Percentiles rank a stretch among this genome's conserved stretches.
phyloP scores from a whole-genome alignment of 1,140 invertebrate genomes.

The Teleopsis dalmanni region DNA sequence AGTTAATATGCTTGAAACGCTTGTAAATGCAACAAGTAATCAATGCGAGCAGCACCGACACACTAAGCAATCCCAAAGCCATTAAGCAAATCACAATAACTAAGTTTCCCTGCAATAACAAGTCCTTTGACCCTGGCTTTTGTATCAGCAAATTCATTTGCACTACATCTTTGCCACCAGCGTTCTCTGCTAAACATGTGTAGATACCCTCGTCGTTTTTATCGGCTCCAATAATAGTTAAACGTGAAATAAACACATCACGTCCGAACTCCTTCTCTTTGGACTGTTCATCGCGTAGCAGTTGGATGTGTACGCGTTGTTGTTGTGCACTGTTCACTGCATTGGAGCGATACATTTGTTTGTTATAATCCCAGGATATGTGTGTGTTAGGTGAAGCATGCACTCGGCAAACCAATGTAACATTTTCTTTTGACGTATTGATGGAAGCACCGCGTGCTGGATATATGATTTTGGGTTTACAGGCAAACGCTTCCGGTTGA shows the following conservation, averaged over 20 bases:
- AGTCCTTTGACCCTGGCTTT: constrained; percentile 5
- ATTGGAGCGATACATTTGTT: constrained; percentile 24
- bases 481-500: constrained; percentile 68
- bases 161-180: constrained; percentile 70
- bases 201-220: constrained; percentile 77
- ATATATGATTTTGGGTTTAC: constrained; percentile 62
- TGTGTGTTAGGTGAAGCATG: constrained; percentile 65
- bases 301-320: constrained; percentile 21
- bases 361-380: constrained; percentile 64
- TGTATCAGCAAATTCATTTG: constrained; percentile 28
- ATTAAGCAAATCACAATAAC: constrained; percentile 23
- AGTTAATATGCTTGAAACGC: constrained; percentile 20
- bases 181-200: constrained; percentile 73
- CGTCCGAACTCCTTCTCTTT: constrained; percentile 20
- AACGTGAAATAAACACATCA: constrained; percentile 44
- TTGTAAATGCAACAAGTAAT: constrained; percentile 28
- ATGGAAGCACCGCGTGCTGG: constrained; percentile 49
- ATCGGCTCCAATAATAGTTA: constrained; percentile 63
- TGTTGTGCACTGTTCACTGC: constrained; percentile 14
- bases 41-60: constrained; percentile 23
- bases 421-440: constrained; percentile 54
- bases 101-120: constrained; percentile 20
- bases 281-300: constrained; percentile 19
- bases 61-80: constrained; percentile 22
- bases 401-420: constrained; percentile 68